A percentile compares a stretch with the other conserved stretches of the same genome.
These are phyloP conservation scores for Hyalella azteca DNA, from an alignment of 2,888 invertebrate genomes.

Conservation along the genomic window DNA sequence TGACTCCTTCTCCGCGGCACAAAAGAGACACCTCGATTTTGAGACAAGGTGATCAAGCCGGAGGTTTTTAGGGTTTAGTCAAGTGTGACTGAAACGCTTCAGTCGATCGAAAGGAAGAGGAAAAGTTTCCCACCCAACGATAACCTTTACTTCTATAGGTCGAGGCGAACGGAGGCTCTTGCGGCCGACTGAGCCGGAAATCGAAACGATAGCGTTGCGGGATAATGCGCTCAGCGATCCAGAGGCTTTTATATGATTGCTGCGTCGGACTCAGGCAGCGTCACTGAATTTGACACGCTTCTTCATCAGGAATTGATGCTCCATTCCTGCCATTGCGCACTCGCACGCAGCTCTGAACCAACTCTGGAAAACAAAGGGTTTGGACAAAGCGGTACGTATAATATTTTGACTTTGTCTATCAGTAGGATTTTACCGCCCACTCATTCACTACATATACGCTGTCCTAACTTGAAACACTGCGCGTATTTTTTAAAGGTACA, in stretches of 20 bases:
- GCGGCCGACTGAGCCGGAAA: slow-evolving; percentile 7
- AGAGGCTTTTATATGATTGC: slow-evolving; percentile 22
- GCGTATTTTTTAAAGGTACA: no score
- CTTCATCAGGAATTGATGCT: neutral
- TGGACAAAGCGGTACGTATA: no score
- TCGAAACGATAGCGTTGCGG: slow-evolving; percentile 6
- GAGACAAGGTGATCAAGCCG: neutral
- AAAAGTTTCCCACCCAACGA: neutral
- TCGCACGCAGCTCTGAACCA: no score
- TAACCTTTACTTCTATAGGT: slow-evolving; percentile 26
- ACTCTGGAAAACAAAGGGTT: no score
- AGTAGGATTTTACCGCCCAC: no score
- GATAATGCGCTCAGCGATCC: slow-evolving; percentile 7
- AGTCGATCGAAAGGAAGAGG: neutral
- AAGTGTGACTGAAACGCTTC: neutral
- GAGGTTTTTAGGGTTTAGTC: slow-evolving; percentile 8
- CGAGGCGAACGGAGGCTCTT: neutral
- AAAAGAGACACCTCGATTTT: neutral
- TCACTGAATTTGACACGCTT: neutral
- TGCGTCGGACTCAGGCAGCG: neutral
- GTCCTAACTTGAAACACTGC: no score
- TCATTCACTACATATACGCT: no score
- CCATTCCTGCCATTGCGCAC: slow-evolving; percentile 2
- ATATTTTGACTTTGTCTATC: no score
- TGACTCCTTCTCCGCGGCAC: neutral